These are phyloP conservation scores for Tenrec ecaudatus DNA, from an alignment of 2,113 vertebrate genomes.

Conservation along the genomic window DNA sequence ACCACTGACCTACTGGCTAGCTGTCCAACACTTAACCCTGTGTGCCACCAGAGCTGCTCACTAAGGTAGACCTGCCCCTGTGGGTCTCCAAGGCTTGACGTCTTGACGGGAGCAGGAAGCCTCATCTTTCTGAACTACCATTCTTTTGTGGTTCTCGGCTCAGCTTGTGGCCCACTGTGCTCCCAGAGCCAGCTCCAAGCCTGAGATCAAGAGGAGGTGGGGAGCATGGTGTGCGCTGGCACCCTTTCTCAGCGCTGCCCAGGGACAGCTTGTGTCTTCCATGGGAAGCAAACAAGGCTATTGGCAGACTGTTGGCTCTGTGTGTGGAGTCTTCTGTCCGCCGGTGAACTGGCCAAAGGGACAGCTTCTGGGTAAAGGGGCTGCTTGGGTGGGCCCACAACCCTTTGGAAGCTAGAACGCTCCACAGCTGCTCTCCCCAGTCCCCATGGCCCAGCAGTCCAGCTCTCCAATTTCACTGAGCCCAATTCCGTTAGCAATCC, in stretches of 20 bases:
- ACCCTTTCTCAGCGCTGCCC: not conserved
- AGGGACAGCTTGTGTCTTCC: not conserved
- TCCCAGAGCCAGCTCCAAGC: no score
- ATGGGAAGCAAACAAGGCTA: not conserved
- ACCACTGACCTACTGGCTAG: no score
- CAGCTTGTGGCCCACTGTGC: no score
- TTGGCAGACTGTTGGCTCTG: not conserved
- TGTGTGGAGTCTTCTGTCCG: fast-evolving
- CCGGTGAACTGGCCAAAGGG: fast-evolving
- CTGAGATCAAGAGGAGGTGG: not conserved
- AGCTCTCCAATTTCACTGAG: not conserved
- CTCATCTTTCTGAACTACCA: no score
- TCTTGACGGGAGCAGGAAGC: no score
- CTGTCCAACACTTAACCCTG: no score
- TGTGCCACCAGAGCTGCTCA: no score
- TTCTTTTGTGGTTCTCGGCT: no score
- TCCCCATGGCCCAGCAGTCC: fast-evolving
- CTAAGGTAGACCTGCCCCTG: no score
- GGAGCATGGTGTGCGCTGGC: not conserved
- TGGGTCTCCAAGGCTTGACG: no score
- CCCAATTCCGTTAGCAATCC: slow-evolving; percentile 58
- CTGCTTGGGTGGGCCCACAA: not conserved
- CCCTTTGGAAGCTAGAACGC: not conserved
- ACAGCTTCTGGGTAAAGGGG: not conserved
- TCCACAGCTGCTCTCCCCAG: fast-evolving